These are phyloP conservation scores for Chymomyza caudatula DNA, from an alignment of 2,888 invertebrate species.

Conservation along the genomic window DNA sequence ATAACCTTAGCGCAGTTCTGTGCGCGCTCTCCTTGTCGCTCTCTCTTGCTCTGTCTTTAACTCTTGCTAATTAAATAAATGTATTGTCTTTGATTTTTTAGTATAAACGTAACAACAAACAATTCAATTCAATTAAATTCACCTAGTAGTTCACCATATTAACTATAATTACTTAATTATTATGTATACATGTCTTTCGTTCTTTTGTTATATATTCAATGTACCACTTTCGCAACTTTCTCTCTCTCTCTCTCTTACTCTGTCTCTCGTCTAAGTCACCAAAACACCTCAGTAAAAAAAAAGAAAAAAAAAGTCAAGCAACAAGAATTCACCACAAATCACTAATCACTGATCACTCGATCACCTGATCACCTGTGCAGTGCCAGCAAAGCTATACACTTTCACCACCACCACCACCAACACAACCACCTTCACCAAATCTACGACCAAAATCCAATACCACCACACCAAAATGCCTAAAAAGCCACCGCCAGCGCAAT, in stretches of 20 bases:
- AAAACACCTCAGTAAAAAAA: not conserved
- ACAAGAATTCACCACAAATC: not conserved
- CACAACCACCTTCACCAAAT: constrained; percentile 4
- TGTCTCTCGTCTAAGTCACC: not conserved
- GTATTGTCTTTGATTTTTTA: not conserved
- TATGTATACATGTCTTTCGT: not conserved
- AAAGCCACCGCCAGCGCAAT: not conserved
- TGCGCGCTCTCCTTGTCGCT: not conserved
- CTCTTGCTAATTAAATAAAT: not conserved
- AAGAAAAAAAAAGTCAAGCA: not conserved
- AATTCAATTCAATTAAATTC: not conserved
- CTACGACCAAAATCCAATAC: not conserved
- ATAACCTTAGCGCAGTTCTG: not conserved
- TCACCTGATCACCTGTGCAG: not conserved
- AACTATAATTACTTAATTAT: not conserved
- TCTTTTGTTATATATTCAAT: not conserved
- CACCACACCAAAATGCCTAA: not conserved
- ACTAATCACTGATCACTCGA: not conserved
- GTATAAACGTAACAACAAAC: not conserved
- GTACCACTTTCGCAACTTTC: not conserved
- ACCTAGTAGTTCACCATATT: not conserved
- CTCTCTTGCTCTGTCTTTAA: not conserved
- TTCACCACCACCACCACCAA: not conserved
- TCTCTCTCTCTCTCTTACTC: not conserved
- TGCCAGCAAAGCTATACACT: not conserved